These are phyloP conservation scores for Pheosia tremula DNA, from an alignment of 2,888 invertebrate species.

Conservation along the genomic window DNA sequence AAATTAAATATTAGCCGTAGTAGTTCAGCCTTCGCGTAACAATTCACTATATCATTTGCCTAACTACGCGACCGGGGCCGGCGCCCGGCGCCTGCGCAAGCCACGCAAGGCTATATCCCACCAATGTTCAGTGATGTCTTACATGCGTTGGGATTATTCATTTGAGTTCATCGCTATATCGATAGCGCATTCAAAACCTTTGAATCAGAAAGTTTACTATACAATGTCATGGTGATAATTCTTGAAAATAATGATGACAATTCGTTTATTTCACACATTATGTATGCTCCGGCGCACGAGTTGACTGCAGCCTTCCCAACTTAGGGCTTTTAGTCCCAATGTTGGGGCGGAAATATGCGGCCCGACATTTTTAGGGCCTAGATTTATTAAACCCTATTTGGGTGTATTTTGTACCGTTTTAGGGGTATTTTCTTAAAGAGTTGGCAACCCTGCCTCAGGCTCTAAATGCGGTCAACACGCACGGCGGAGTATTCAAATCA, in stretches of 20 bases:
- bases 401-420: too few species aligned
- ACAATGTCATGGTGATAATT: conserved; percentile 42
- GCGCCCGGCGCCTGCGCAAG: conserved; percentile 22
- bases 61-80: conserved; percentile 47
- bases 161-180: conserved; percentile 18
- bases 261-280: conserved; percentile 31
- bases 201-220: conserved; percentile 11
- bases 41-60: conserved; percentile 59
- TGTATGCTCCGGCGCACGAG: neutral
- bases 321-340: too few species aligned
- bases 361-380: too few species aligned
- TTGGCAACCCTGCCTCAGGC: too few species aligned
- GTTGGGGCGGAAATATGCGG: too few species aligned
- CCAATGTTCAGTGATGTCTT: neutral
- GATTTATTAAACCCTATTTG: too few species aligned
- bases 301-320: too few species aligned
- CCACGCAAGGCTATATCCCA: conserved; percentile 43
- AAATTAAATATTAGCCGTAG: conserved; percentile 54
- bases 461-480: too few species aligned
- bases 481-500: conserved; percentile 18
- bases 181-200: conserved; percentile 26
- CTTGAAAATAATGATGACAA: conserved; percentile 34
- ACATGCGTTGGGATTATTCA: neutral
- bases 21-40: conserved; percentile 76
- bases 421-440: too few species aligned